phyloP scores from a whole-genome alignment of 1,140 invertebrate genomes.

The Aphelenchoides besseyi region DNA sequence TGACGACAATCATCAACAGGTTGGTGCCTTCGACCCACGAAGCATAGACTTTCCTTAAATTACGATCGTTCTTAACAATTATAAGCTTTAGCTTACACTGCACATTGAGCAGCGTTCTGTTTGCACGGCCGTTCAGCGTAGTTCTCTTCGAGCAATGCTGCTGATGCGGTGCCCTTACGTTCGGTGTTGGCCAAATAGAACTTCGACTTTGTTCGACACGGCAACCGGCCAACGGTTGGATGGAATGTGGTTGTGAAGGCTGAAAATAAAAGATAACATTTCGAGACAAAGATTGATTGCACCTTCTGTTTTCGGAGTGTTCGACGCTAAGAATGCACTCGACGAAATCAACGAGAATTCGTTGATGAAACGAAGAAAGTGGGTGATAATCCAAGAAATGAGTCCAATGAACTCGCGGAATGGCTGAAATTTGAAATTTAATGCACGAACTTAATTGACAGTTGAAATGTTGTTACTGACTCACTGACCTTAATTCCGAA shows the following conservation, averaged over 20 bases:
- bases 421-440: background rate
- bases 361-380: background rate
- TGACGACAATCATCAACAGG: conserved; percentile 50
- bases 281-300: background rate
- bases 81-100: conserved; percentile 48
- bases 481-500: conserved; percentile 1
- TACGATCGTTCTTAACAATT: background rate
- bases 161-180: background rate
- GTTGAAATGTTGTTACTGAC: too few species aligned
- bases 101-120: conserved; percentile 57
- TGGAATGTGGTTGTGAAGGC: conserved; percentile 37
- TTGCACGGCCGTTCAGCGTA: conserved; percentile 53
- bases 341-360: conserved; percentile 5
- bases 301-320: too few species aligned
- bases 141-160: conserved; percentile 39
- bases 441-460: background rate
- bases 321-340: background rate
- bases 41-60: conserved; percentile 58
- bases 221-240: conserved; percentile 21
- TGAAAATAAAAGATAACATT: background rate
- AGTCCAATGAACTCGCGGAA: conserved; percentile 13
- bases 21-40: conserved; percentile 57
- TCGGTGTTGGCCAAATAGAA: conserved; percentile 55
- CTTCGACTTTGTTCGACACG: conserved; percentile 38
- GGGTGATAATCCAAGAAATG: conserved; percentile 5